phyloP scores from a whole-genome alignment of 2,113 vertebrate genomes.

The Tenebrosternarchus preto region DNA sequence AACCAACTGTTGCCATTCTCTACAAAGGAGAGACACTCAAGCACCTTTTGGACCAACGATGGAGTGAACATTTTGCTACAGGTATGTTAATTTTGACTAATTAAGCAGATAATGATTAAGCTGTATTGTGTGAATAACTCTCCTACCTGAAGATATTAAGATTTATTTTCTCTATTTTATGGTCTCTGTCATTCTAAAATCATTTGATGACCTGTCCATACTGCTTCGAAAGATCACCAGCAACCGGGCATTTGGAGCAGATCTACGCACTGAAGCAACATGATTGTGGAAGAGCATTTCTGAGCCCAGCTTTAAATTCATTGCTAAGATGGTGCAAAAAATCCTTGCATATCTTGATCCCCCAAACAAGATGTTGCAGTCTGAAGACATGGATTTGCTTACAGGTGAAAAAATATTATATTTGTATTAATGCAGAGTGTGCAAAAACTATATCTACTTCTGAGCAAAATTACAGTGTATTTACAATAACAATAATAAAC shows the following conservation, averaged over 20 bases:
- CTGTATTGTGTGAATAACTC: no score
- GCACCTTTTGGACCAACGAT: background rate
- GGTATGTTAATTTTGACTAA: background rate
- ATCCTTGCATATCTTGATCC: background rate
- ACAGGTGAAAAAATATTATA: background rate
- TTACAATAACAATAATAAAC: no score
- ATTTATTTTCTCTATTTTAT: no score
- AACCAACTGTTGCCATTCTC: constrained; percentile 7
- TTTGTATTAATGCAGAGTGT: constrained; percentile 8
- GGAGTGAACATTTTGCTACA: constrained; percentile 1
- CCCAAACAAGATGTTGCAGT: constrained; percentile 24
- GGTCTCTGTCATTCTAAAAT: no score
- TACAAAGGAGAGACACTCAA: constrained; percentile 28
- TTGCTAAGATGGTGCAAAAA: constrained; percentile 10
- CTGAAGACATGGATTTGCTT: constrained; percentile 19
- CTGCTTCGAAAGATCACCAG: no score
- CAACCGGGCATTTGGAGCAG: background rate
- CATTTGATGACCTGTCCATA: no score
- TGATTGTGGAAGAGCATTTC: background rate
- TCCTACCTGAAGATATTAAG: background rate
- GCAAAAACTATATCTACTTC: background rate
- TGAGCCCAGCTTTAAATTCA: constrained; percentile 6
- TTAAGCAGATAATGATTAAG: background rate
- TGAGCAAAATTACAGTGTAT: no score
- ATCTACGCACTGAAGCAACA: background rate